Conservation (phyloP, 2,888 invertebrate species). For the Lathronympha strigana region DNA sequence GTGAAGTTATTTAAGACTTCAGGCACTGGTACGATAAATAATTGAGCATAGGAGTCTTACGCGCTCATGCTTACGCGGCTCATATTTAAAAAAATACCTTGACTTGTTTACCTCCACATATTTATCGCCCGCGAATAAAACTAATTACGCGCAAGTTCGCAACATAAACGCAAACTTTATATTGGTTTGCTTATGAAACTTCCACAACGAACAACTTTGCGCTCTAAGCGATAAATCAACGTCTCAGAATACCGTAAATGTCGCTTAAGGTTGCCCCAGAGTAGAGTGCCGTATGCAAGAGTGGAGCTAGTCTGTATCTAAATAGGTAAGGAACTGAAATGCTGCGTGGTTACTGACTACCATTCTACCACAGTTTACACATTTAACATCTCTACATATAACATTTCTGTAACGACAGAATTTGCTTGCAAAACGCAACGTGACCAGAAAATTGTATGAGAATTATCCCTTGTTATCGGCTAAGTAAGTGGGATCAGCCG, state of each 20-base stretch:
- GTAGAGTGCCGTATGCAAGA: neutral
- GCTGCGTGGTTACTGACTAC: too few species aligned
- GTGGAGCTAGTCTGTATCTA: neutral
- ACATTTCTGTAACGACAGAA: neutral
- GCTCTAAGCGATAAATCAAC: constrained; percentile 28
- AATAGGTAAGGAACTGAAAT: neutral
- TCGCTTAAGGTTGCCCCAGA: constrained; percentile 24
- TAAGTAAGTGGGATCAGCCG: constrained; percentile 17
- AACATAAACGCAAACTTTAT: constrained; percentile 26
- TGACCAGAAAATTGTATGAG: neutral
- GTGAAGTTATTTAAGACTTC: too few species aligned
- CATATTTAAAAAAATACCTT: too few species aligned
- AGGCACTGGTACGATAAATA: too few species aligned
- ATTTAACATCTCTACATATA: neutral
- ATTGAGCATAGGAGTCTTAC: too few species aligned
- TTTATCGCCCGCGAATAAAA: constrained; percentile 8
- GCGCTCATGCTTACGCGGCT: too few species aligned
- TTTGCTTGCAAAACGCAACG: neutral
- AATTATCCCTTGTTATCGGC: constrained; percentile 7
- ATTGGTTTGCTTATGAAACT: constrained; percentile 25
- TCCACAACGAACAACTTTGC: neutral
- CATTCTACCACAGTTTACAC: too few species aligned
- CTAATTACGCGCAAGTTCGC: constrained; percentile 18
- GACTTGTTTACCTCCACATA: neutral
- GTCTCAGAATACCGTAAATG: constrained; percentile 25